Conservation (phyloP, 2,797 vertebrate genomes). For the Acipenser oxyrinchus region DNA sequence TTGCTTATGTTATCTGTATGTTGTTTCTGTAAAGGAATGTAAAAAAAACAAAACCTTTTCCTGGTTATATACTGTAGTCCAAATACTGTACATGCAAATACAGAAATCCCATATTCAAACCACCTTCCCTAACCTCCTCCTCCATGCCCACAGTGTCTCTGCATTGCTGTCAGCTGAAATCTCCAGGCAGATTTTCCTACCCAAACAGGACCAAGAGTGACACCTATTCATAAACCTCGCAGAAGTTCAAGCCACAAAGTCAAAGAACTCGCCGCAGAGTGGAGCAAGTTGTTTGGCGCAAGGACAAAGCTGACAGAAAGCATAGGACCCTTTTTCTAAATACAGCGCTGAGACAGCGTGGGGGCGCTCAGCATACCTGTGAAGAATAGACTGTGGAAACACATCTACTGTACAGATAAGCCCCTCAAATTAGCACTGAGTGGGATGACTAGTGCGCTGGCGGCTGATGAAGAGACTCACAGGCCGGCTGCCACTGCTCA, state of each 20-base stretch:
- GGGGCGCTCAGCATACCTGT: slow-evolving; percentile 45
- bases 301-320: slow-evolving; percentile 71
- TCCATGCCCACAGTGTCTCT: slow-evolving; percentile 5
- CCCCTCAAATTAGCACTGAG: slow-evolving; percentile 72
- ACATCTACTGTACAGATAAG: slow-evolving; percentile 78
- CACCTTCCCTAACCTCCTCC: slow-evolving; percentile 41
- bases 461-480: slow-evolving; percentile 74
- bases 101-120: slow-evolving; percentile 57
- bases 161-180: slow-evolving; percentile 6
- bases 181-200: slow-evolving; percentile 25
- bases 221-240: slow-evolving; percentile 47
- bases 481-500: slow-evolving; percentile 64
- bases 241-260: slow-evolving; percentile 60
- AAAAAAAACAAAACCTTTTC: too few species aligned
- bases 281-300: slow-evolving; percentile 62
- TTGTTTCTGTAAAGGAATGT: too few species aligned
- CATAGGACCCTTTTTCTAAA: slow-evolving; percentile 44
- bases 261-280: slow-evolving; percentile 60
- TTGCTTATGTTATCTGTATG: too few species aligned
- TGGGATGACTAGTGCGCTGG: slow-evolving; percentile 52
- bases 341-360: slow-evolving; percentile 40
- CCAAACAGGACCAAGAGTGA: slow-evolving; percentile 24
- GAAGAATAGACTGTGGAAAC: slow-evolving; percentile 67
- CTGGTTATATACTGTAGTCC: too few species aligned
- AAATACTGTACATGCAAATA: too few species aligned